Evolutionary conservation across 2,113 vertebrate genomes (phyloP), one percentile per base, ranked within the genome.

Genomic region (Notarius lentiginosus): DNA sequence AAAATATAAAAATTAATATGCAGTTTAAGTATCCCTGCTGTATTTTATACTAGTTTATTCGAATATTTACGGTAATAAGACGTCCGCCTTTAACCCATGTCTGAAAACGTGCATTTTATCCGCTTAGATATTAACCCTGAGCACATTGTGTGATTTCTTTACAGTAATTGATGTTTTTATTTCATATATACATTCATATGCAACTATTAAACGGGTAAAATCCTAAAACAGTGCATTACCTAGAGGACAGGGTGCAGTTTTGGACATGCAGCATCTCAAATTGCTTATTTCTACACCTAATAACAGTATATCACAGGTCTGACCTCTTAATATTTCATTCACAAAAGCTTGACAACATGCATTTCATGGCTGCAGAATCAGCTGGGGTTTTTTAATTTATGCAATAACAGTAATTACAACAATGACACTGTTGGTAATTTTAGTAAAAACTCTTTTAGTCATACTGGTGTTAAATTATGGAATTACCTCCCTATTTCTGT

Each of bases 11-110:
- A 1, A 24, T 24, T 1, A 24, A 24, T 9, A n/a, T 17, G 4
- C 17, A 17, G 24, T 27, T 14, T 41, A 61, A 22, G 7, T 41
- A 4, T 4, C 5, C 14, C 11, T 55, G 9, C 20, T 24, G 24
- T 68, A 6, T 55, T 11, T 66, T 9, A 27, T 61, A 0, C 47
- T 12, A 55, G 24, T 68, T 0, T 65, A 2, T 58, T 82, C 5
- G 55, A 68, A 53, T 76, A 27, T 82, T 85, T 87, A 89, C 77
- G 60, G 70, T 89, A 83, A 79, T 11, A 8, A 30, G 2, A 47
- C 18, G 14, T 5, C 20, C 7, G 17, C 70, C 9, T 49, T 73
- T 49, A 76, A 73, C 3, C 8, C 8, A 20, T 20, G 18, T 73
- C 34, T 72, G 27, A 34, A 18, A 41, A 41, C 18, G 65, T 66